phyloP scores from a whole-genome alignment of 2,888 invertebrate species.

The Yponomeuta plumbellus region DNA sequence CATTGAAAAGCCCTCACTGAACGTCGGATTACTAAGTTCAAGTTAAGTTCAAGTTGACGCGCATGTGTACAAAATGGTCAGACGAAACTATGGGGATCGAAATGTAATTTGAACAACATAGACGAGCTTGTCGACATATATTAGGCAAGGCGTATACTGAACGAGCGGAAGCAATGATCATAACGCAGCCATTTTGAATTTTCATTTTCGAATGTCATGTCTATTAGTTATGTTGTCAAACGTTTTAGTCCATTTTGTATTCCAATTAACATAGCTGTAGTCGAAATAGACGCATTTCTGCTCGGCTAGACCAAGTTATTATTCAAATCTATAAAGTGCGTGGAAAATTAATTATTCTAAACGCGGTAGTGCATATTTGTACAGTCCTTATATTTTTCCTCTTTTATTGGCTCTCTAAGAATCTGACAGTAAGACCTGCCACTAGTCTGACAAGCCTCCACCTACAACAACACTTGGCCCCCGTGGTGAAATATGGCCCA shows the following conservation, averaged over 20 bases:
- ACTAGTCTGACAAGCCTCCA: too few relatives aligned
- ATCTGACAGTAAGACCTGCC: too few relatives aligned
- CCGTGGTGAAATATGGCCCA: too few relatives aligned
- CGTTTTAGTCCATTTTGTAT: not conserved
- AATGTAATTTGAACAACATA: not conserved
- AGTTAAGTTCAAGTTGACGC: not conserved
- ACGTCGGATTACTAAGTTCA: not conserved
- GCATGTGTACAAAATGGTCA: not conserved
- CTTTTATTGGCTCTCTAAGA: too few relatives aligned
- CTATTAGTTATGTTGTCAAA: not conserved
- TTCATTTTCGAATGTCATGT: not conserved
- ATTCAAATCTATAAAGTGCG: too few relatives aligned
- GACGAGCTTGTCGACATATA: not conserved
- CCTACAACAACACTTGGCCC: too few relatives aligned
- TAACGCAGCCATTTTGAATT: constrained; percentile 4
- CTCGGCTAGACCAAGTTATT: not conserved
- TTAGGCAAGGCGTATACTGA: not conserved
- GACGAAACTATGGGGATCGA: not conserved
- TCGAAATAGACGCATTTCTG: not conserved
- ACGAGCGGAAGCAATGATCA: constrained; percentile 6
- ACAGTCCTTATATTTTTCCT: too few relatives aligned
- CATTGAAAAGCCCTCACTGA: too few relatives aligned
- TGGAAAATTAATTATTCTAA: too few relatives aligned
- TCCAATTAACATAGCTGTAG: not conserved
- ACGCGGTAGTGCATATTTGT: too few relatives aligned